Evolutionary conservation across 2,888 invertebrate genomes (phyloP).

Genomic region (Pharmacophagus antenor): DNA sequence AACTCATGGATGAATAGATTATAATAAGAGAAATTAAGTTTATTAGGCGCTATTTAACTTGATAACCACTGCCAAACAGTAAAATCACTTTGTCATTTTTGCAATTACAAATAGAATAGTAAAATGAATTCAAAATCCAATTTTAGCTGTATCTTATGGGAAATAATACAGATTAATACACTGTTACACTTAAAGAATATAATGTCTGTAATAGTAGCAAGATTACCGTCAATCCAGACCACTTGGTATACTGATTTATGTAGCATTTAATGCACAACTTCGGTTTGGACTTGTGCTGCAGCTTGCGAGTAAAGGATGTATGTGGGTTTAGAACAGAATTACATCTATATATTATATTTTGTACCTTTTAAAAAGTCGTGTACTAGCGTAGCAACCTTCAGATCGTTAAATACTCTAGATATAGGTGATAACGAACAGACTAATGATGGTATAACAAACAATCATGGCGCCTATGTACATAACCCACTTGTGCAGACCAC

Average conservation of each 20-base stretch:
- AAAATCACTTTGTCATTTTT: not conserved
- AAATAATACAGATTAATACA: not conserved
- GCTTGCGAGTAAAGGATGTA: not conserved
- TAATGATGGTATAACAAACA: constrained; percentile 39
- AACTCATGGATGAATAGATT: no score
- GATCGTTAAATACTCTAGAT: constrained; percentile 16
- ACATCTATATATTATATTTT: not conserved
- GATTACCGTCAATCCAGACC: not conserved
- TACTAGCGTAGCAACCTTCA: constrained; percentile 8
- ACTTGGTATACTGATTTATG: not conserved
- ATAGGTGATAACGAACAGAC: constrained; percentile 41
- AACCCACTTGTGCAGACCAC: constrained; percentile 51
- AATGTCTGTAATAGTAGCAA: not conserved
- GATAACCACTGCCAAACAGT: not conserved
- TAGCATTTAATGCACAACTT: not conserved
- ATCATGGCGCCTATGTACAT: constrained; percentile 41
- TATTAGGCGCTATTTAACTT: not conserved
- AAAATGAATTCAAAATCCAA: constrained; percentile 8
- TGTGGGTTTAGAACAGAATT: not conserved
- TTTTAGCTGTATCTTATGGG: constrained; percentile 3
- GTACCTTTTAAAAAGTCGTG: not conserved
- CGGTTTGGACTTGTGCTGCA: not conserved
- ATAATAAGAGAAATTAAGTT: no score
- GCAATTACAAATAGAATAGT: not conserved
- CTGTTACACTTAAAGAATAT: not conserved